Conservation (phyloP, 2,797 vertebrate genomes). For the Percopsis omiscomaycus region DNA sequence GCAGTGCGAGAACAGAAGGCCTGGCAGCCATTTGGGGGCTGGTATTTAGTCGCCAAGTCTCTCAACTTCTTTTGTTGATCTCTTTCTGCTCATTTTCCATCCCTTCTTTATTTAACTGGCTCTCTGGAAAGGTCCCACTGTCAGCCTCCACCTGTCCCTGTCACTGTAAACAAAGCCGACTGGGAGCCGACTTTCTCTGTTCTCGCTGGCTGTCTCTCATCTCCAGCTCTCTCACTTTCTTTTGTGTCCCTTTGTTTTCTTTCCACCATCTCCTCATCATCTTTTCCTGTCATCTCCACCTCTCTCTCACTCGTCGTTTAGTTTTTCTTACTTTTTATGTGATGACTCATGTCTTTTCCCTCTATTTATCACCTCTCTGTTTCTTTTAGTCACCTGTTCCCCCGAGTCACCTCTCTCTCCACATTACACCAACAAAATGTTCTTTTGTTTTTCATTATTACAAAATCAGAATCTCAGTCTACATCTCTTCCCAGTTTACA, state of each 20-base stretch:
- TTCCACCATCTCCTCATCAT: neutral
- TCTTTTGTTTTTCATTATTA: conserved; percentile 5
- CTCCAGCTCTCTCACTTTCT: conserved; percentile 22
- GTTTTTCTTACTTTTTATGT: no score
- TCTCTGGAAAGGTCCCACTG: conserved; percentile 74
- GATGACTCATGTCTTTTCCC: neutral
- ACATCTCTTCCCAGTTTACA: conserved; percentile 6
- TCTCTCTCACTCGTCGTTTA: neutral
- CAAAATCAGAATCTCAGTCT: conserved; percentile 10
- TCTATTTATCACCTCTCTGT: no score
- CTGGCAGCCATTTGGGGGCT: conserved; percentile 63
- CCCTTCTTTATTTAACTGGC: conserved; percentile 67
- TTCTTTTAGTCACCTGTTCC: neutral
- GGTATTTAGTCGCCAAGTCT: conserved; percentile 66
- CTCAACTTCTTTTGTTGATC: conserved; percentile 63
- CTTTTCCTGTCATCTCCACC: neutral
- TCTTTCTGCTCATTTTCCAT: conserved; percentile 65
- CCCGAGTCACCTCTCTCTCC: neutral
- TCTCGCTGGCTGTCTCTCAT: conserved; percentile 12
- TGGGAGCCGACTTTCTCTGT: conserved; percentile 55
- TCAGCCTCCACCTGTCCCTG: conserved; percentile 75
- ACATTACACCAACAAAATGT: neutral
- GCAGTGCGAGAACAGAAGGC: conserved; percentile 57
- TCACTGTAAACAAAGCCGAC: conserved; percentile 76
- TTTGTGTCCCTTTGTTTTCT: neutral